A percentile compares a stretch with the other conserved stretches of the same genome.
phyloP scores from a whole-genome alignment of 2,888 invertebrate species.

The Synergus itoensis region DNA sequence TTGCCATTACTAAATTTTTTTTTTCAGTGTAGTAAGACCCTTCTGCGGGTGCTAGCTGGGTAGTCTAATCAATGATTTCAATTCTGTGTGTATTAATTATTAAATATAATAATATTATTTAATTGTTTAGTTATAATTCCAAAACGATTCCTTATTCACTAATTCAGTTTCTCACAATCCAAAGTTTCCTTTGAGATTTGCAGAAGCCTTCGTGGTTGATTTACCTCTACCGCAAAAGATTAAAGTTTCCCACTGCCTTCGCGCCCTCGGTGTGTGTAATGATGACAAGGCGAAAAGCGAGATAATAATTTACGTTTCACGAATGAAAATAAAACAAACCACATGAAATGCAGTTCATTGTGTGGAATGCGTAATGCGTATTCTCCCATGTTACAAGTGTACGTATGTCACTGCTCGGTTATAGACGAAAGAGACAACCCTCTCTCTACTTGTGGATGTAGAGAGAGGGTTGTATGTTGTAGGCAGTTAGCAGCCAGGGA shows the following conservation, averaged over 20 bases:
- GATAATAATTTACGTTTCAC: background rate
- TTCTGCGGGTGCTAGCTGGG: too few relatives aligned
- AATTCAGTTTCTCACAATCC: background rate
- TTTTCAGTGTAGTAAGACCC: too few relatives aligned
- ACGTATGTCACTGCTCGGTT: background rate
- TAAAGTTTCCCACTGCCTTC: background rate
- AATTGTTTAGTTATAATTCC: background rate
- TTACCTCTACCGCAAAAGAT: background rate
- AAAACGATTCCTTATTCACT: background rate
- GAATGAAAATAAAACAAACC: background rate
- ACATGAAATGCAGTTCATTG: background rate
- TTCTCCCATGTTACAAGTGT: conserved; percentile 14
- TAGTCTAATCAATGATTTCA: background rate
- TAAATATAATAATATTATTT: background rate
- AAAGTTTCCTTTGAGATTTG: background rate
- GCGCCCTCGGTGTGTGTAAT: background rate
- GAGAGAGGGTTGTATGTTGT: conserved; percentile 46
- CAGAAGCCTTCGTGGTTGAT: background rate
- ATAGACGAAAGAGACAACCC: background rate
- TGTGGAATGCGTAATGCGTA: background rate
- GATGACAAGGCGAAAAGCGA: background rate
- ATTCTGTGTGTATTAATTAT: background rate
- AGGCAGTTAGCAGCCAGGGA: conserved; percentile 68
- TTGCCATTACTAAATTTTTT: too few relatives aligned
- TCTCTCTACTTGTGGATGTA: background rate